A percentile compares a stretch with the other conserved stretches of the same genome.
Conservation (phyloP, 2,888 invertebrate species). For the Pollenia labialis region DNA sequence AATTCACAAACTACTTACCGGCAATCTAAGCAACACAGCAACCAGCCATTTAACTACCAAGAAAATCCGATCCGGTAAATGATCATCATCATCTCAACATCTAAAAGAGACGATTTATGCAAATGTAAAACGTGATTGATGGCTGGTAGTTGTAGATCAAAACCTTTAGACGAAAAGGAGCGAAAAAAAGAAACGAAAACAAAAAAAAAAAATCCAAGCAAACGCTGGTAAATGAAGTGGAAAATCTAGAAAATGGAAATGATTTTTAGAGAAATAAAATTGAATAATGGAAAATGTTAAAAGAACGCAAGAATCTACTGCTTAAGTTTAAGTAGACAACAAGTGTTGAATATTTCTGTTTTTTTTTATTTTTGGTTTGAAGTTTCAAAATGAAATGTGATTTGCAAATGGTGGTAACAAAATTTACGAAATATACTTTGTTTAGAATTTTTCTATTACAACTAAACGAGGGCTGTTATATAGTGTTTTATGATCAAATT, state of each 20-base stretch:
- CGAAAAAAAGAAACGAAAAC: not conserved
- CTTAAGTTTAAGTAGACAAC: conserved; percentile 51
- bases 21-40: conserved; percentile 15
- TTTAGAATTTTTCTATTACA: too few relatives aligned
- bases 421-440: not conserved
- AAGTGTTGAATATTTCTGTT: conserved; percentile 55
- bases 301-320: conserved; percentile 33
- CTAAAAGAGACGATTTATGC: conserved; percentile 72
- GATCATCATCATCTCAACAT: conserved; percentile 57
- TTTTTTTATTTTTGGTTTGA: conserved; percentile 7
- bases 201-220: conserved; percentile 14
- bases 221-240: conserved; percentile 58
- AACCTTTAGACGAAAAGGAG: conserved; percentile 34
- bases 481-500: not conserved
- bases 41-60: conserved; percentile 15
- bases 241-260: conserved; percentile 55
- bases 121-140: conserved; percentile 75
- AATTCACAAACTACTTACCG: conserved; percentile 51
- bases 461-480: conserved; percentile 9
- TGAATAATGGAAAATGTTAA: conserved; percentile 28
- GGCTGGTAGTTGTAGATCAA: conserved; percentile 74
- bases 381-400: conserved; percentile 20
- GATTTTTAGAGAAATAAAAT: conserved; percentile 12
- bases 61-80: conserved; percentile 33
- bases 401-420: conserved; percentile 11